Base-by-base conservation (phyloP, 2,113 vertebrate species). In the Balaeniceps rex region DNA sequence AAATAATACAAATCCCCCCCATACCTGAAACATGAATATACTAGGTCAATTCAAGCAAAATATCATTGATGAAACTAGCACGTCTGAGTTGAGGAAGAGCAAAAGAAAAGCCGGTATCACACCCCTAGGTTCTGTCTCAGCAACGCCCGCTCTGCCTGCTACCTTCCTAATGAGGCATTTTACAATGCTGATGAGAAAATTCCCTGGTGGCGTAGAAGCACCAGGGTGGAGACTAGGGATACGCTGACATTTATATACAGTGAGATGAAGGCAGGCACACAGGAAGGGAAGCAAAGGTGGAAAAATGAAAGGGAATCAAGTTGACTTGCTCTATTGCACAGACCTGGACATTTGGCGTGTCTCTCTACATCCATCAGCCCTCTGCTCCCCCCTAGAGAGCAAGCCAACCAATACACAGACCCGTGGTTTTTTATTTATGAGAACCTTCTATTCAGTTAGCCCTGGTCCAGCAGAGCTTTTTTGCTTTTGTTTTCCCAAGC, bases 131-230 rank as follows among this genome's bases (percentile, higher is more conserved):
- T 57, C 79, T 93, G 76, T 65, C 93, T 83, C 83, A 85, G 85
- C 87, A 79, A 83, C 81, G 70, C 49, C 58, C 78, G 72, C 92
- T 93, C 92, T 25, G 58, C 75, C 80, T 77, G 68, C 51, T 86
- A 85, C 82, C 49, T 58, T 70, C 77, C 91, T 88, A 79, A 97
- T 38, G 94, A 94, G 84, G 82, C 77, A 4, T 94, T 91, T 90
- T 82, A 66, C 89, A 94, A 18, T 21, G 33, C 84, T 90, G 94
- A 95, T 85, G 90, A 95, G 92, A 87, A 86, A 92, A 91, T 57
- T 44, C 83, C 74, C 86, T 4, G 13, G 79, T 34, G 86, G 81
- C 75, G 86, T 5, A 25, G 65, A 61, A 93, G 54, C 76, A 14
- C 40, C 16, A 23, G 38, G 75, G 84, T 34, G 42, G 83, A 38